Evolutionary conservation across 1,140 invertebrate genomes (phyloP), one percentile per base, ranked within the genome.

Genomic region (Papilio dardanus): DNA sequence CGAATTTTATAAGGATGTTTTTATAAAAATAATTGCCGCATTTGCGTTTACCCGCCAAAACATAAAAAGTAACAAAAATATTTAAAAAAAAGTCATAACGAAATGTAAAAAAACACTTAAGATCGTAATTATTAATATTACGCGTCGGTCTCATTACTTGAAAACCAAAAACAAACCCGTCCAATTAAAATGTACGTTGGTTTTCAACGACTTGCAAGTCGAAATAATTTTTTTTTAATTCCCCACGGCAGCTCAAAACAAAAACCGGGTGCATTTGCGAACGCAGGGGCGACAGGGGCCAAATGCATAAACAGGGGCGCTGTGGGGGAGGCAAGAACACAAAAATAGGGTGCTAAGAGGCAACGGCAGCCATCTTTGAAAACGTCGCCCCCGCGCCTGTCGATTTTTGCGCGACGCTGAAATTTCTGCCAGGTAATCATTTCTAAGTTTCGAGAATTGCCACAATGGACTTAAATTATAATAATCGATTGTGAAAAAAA

Each of bases 291-390:
- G 85, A 83, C 74, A 80, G 78, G 84, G 81, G 80, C 75, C 76
- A 81, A 80, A 81, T 86, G 84, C 84, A 86, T 86, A 83, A 84
- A 80, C 75, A 83, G 83, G 80, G 62, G 46, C 12, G 83, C 74
- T 77, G 81, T 62, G 81, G 74, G 86, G 86, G 88, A 78, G 85
- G 88, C 78, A 87, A 87, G 87, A 88, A 88, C 81, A 83, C 85
- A 90, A 90, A 90, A 90, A 89, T 90, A 85, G 88, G 87, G 88
- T 87, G 88, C 83, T 86, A 90, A 90, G 85, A 88, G 86, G 77
- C 62, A 76, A n/a, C 76, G 82, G 83, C 79, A 79, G 88, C 87
- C 88, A 89, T 89, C 85, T 88, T 90, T 82, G 74, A 82, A 83
- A 84, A 24, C 77, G 82, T 85, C 84, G 74, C 83, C 81, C 75